A percentile compares a stretch with the other conserved stretches of the same genome.
phyloP scores from a whole-genome alignment of 2,888 invertebrate genomes.

The Serrognathus titanus region DNA sequence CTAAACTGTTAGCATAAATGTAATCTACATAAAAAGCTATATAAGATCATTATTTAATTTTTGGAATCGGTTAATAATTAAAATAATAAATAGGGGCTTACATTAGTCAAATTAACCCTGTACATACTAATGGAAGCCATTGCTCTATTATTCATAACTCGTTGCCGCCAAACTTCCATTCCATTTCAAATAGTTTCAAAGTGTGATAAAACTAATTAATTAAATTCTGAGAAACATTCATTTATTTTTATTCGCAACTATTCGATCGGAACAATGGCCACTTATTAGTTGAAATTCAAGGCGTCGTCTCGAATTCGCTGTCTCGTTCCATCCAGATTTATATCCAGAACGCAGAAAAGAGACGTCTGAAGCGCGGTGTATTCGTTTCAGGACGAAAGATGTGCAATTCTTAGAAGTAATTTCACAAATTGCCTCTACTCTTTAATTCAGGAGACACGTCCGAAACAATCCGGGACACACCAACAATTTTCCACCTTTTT shows the following conservation, averaged over 20 bases:
- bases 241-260: constrained; percentile 4
- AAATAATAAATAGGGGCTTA: no score
- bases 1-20: no score
- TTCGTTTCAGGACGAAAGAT: constrained; percentile 20
- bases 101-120: no score
- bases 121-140: background rate
- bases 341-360: constrained; percentile 2
- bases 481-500: background rate
- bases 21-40: no score
- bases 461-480: background rate
- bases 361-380: constrained; percentile 12
- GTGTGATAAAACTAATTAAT: constrained; percentile 43
- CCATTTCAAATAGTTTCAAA: constrained; percentile 29
- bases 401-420: constrained; percentile 48
- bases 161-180: no score
- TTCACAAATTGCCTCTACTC: constrained; percentile 48
- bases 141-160: constrained; percentile 8
- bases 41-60: no score
- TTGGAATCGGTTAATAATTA: no score
- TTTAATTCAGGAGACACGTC: constrained; percentile 21
- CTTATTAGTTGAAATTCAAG: constrained; percentile 7
- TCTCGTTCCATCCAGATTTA: constrained; percentile 5
- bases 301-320: background rate
- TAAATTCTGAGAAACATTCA: constrained; percentile 38
- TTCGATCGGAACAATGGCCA: constrained; percentile 11